A percentile compares a stretch with the other conserved stretches of the same genome.
Conservation (phyloP, 2,113 vertebrate genomes). For the Hydrolagus affinis region DNA sequence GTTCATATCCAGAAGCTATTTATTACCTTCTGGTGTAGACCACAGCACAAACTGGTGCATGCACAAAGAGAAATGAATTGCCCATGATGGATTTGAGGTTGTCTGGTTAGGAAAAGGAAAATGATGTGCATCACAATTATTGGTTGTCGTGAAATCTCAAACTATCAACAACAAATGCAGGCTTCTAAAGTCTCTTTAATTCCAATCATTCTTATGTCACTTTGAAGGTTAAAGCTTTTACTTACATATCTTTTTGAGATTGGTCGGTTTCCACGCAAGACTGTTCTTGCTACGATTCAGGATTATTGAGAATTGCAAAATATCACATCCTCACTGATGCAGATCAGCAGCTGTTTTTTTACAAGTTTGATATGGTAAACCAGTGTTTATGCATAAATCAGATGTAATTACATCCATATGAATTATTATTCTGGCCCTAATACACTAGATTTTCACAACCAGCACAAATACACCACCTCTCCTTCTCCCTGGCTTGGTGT, state of each 20-base stretch:
- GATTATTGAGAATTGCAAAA: neutral
- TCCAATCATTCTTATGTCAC: neutral
- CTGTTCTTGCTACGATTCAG: neutral
- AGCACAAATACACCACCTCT: no score
- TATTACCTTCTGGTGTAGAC: neutral
- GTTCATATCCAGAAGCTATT: slow-evolving; percentile 6
- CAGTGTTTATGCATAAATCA: neutral
- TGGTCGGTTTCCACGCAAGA: neutral
- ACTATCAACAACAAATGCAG: neutral
- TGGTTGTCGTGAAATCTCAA: neutral
- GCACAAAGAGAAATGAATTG: neutral
- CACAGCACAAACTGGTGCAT: neutral
- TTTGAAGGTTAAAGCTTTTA: neutral
- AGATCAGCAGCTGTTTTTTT: neutral
- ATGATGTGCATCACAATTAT: neutral
- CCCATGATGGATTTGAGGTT: neutral
- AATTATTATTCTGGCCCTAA: neutral
- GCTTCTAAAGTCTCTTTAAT: neutral
- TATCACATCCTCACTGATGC: neutral
- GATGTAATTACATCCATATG: neutral
- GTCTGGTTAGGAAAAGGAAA: neutral
- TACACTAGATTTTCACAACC: neutral
- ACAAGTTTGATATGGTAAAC: no score
- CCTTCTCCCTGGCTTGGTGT: no score
- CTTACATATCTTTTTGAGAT: neutral